These are phyloP conservation scores for Eugnorisma glareosa DNA, from an alignment of 2,888 invertebrate species.

Conservation along the genomic window DNA sequence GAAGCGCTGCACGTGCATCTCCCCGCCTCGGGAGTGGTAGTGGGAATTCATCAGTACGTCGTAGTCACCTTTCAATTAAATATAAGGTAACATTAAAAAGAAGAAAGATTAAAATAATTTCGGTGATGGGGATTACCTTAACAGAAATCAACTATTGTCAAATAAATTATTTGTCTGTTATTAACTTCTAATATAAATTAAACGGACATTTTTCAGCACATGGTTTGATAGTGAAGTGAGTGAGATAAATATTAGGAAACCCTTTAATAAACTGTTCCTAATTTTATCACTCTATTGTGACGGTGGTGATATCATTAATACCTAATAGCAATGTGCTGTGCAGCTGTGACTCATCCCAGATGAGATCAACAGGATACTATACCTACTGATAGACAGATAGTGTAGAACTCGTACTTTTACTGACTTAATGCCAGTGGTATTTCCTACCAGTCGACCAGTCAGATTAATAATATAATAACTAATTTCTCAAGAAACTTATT, in stretches of 20 bases:
- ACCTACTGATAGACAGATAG: background rate
- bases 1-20: slow-evolving; percentile 86
- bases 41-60: slow-evolving; percentile 86
- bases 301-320: background rate
- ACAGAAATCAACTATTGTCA: background rate
- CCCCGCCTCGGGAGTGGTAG: slow-evolving; percentile 87
- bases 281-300: background rate
- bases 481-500: background rate
- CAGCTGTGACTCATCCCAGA: background rate
- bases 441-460: background rate
- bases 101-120: background rate
- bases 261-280: background rate
- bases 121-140: background rate
- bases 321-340: background rate
- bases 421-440: background rate
- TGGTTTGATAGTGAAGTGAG: background rate
- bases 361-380: background rate
- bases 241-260: background rate
- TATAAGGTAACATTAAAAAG: background rate
- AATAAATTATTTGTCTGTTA: background rate
- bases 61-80: slow-evolving; percentile 83
- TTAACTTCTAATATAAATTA: background rate
- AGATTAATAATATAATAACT: background rate
- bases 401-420: background rate
- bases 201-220: background rate